phyloP scores from a whole-genome alignment of 2,888 invertebrate species.

The Parascotia fuliginaria region DNA sequence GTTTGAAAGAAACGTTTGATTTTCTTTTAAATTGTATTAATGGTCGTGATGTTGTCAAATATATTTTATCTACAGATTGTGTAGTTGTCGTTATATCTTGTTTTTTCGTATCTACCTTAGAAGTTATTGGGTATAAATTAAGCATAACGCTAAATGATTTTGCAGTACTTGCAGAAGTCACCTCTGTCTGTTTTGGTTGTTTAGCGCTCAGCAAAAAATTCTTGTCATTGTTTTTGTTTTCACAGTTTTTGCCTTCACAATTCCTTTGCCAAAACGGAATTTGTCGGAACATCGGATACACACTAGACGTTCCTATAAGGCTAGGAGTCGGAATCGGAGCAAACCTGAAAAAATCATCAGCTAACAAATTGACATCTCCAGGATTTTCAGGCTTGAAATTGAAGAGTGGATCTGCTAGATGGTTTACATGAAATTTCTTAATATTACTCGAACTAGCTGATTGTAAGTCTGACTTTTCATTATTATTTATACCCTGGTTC shows the following conservation, averaged over 20 bases:
- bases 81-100: constrained; percentile 46
- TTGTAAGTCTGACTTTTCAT: constrained; percentile 40
- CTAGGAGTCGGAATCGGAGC: constrained; percentile 54
- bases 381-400: constrained; percentile 90
- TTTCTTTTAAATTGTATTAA: constrained; percentile 71
- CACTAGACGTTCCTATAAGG: constrained; percentile 38
- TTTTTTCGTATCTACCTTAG: constrained; percentile 46
- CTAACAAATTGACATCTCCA: constrained; percentile 90
- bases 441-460: constrained; percentile 52
- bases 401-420: constrained; percentile 87
- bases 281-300: constrained; percentile 61
- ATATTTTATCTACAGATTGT: constrained; percentile 58
- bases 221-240: constrained; percentile 26
- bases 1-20: constrained; percentile 50
- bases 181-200: constrained; percentile 36
- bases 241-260: constrained; percentile 56
- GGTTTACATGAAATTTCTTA: constrained; percentile 58
- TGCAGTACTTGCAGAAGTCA: constrained; percentile 49
- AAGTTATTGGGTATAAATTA: constrained; percentile 85
- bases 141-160: constrained; percentile 88
- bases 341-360: constrained; percentile 78
- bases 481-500: constrained; percentile 32
- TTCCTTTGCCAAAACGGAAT: constrained; percentile 50
- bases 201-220: constrained; percentile 32
- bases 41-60: constrained; percentile 70